Evolutionary conservation across 2,797 vertebrate genomes (phyloP).

Genomic region (Gymnothorax javanicus): DNA sequence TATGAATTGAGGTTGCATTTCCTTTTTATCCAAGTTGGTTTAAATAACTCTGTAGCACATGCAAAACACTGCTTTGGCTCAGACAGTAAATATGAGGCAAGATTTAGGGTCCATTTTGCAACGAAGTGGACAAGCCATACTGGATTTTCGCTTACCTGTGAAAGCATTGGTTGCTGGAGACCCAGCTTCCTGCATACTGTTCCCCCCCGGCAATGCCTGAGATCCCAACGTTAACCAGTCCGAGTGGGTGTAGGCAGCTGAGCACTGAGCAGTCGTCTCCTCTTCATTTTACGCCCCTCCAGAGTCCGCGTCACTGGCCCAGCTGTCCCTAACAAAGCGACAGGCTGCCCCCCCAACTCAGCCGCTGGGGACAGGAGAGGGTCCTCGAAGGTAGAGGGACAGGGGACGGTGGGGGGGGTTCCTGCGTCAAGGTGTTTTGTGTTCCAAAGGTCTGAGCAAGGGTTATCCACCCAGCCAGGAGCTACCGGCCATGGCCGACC

Average conservation of each 20-base stretch:
- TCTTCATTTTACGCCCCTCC: slow-evolving; percentile 81
- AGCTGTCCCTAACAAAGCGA: slow-evolving; percentile 34
- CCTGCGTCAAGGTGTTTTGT: not conserved
- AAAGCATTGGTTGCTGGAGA: slow-evolving; percentile 92
- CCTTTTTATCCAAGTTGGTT: slow-evolving; percentile 13
- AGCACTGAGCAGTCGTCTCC: slow-evolving; percentile 76
- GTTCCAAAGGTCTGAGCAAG: slow-evolving; percentile 16
- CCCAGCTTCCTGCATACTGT: slow-evolving; percentile 97
- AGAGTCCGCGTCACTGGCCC: slow-evolving; percentile 74
- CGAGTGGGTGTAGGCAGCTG: slow-evolving; percentile 63
- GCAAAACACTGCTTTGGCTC: slow-evolving; percentile 33
- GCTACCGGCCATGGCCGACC: slow-evolving; percentile 70
- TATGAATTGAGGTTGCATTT: slow-evolving; percentile 26
- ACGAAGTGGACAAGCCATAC: too few relatives aligned
- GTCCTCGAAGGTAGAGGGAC: slow-evolving; percentile 32
- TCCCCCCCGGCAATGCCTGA: slow-evolving; percentile 74
- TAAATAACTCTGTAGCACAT: slow-evolving; percentile 38
- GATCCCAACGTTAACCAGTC: slow-evolving; percentile 79
- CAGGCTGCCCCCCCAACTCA: not conserved
- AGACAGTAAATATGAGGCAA: not conserved
- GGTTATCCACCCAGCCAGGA: slow-evolving; percentile 80
- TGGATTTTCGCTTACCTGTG: slow-evolving; percentile 81
- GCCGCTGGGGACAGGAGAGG: slow-evolving; percentile 10
- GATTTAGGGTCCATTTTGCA: not conserved
- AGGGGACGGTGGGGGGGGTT: slow-evolving; percentile 24